Conservation (phyloP, 2,113 vertebrate species). For the Rhea americana region DNA sequence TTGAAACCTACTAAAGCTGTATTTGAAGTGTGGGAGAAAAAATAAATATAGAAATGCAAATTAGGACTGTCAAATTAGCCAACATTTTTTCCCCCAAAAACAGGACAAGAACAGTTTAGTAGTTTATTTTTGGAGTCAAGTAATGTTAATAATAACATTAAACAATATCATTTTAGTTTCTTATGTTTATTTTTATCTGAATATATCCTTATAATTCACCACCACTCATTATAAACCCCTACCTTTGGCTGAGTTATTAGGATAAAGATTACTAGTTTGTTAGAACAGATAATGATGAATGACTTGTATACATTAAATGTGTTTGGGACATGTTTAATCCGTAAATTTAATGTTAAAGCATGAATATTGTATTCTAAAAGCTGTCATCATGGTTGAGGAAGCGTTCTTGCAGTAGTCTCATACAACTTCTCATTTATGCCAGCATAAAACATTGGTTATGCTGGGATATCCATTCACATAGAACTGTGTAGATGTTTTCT, state of each 20-base stretch:
- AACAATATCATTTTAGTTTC: constrained; percentile 65
- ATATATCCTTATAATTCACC: neutral
- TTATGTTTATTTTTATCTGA: constrained; percentile 76
- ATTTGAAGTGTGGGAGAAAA: constrained; percentile 33
- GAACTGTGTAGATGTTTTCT: neutral
- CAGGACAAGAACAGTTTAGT: neutral
- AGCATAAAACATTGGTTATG: neutral
- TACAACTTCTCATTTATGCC: neutral
- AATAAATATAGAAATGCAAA: constrained; percentile 44
- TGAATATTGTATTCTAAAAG: constrained; percentile 3
- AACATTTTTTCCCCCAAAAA: neutral
- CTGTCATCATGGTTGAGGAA: neutral
- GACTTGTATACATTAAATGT: constrained; percentile 15
- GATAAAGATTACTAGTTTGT: constrained; percentile 24
- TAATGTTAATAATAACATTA: neutral
- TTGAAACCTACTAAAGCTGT: neutral
- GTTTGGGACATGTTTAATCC: constrained; percentile 39
- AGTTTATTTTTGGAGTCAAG: constrained; percentile 42
- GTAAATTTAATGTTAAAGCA: constrained; percentile 28
- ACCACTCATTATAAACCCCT: neutral
- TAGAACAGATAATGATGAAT: constrained; percentile 24
- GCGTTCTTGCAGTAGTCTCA: neutral
- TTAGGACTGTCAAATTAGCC: constrained; percentile 23
- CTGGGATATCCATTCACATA: neutral
- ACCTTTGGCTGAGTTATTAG: constrained; percentile 25